phyloP scores from a whole-genome alignment of 1,140 invertebrate species.

The Mycetomoellerius zeteki region DNA sequence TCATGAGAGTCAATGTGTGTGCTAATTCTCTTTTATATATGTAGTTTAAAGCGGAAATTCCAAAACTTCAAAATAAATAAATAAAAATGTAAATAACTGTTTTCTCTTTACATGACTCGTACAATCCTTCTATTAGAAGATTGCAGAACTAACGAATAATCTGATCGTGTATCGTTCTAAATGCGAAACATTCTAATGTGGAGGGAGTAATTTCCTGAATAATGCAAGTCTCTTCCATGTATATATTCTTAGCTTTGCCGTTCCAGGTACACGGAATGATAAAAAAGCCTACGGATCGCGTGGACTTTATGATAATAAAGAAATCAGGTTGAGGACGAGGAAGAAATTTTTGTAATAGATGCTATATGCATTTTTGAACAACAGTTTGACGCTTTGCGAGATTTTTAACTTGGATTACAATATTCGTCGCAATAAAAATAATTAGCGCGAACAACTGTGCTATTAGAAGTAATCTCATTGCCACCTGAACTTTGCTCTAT shows the following conservation, averaged over 20 bases:
- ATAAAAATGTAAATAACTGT: conserved; percentile 27
- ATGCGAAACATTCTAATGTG: conserved; percentile 54
- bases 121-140: conserved; percentile 40
- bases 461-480: conserved; percentile 50
- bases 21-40: background rate
- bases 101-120: conserved; percentile 9
- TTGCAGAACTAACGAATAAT: conserved; percentile 37
- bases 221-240: conserved; percentile 48
- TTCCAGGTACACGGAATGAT: conserved; percentile 51
- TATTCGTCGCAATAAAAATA: conserved; percentile 12
- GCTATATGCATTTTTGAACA: conserved; percentile 1
- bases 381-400: conserved; percentile 19
- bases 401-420: conserved; percentile 29
- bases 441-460: background rate
- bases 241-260: conserved; percentile 47
- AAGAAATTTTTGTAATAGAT: conserved; percentile 23
- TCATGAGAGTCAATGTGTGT: background rate
- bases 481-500: conserved; percentile 60
- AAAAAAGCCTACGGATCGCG: conserved; percentile 34
- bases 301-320: conserved; percentile 43
- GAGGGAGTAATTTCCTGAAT: conserved; percentile 56
- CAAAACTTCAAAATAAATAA: background rate
- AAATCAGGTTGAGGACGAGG: conserved; percentile 23
- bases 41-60: background rate
- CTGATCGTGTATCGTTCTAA: conserved; percentile 37